Conservation (phyloP, 2,113 vertebrate species). For the Bagarius yarrelli region DNA sequence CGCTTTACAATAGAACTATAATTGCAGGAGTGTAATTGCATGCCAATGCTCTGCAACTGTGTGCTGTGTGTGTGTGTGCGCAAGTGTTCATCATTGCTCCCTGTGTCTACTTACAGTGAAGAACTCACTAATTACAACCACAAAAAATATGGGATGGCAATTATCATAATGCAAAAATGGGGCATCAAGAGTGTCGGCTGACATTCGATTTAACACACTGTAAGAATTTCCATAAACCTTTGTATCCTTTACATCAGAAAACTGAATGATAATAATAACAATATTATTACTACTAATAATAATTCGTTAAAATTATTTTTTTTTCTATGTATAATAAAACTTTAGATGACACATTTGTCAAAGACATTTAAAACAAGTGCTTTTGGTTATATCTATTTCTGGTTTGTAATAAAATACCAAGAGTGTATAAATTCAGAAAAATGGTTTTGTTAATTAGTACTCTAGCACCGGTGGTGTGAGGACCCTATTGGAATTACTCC, state of each 20-base stretch:
- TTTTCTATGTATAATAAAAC: neutral
- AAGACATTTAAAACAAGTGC: neutral
- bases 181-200: slow-evolving; percentile 6
- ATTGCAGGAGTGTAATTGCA: slow-evolving; percentile 81
- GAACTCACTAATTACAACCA: slow-evolving; percentile 76
- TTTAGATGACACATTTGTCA: neutral
- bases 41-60: slow-evolving; percentile 63
- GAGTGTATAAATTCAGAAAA: neutral
- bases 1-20: slow-evolving; percentile 76
- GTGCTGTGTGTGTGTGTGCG: slow-evolving; percentile 6
- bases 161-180: slow-evolving; percentile 75
- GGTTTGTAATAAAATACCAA: neutral
- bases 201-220: slow-evolving; percentile 17
- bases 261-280: neutral
- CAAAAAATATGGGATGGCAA: slow-evolving; percentile 73
- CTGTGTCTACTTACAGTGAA: slow-evolving; percentile 70
- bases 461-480: too few species aligned
- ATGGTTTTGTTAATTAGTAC: neutral
- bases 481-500: too few species aligned
- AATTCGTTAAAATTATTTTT: neutral
- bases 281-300: too few species aligned
- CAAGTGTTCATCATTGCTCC: slow-evolving; percentile 51
- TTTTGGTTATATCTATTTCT: neutral
- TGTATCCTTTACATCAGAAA: neutral
- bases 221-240: neutral